Percentiles rank a stretch among this genome's conserved stretches.
Conservation (phyloP, 2,888 invertebrate genomes). For the Amiota communis region DNA sequence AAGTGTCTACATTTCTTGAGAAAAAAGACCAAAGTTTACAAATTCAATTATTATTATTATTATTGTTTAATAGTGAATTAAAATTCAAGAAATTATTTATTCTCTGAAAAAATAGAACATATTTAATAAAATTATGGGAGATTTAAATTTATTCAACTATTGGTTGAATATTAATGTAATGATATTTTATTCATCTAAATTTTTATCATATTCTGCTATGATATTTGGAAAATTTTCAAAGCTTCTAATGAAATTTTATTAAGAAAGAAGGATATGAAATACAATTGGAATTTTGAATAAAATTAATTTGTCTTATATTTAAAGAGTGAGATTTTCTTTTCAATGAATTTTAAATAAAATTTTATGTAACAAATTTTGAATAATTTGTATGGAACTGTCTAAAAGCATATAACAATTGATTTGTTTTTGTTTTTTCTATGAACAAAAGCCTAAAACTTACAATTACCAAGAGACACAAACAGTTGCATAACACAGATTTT, state of each 20-base stretch:
- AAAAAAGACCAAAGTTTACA: too few relatives aligned
- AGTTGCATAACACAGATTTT: slow-evolving; percentile 71
- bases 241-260: background rate
- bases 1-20: too few relatives aligned
- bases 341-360: background rate
- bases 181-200: background rate
- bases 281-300: background rate
- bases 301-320: background rate
- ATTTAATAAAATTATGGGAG: too few relatives aligned
- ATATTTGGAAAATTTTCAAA: background rate
- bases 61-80: too few relatives aligned
- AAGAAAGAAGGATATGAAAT: too few relatives aligned
- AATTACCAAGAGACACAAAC: slow-evolving; percentile 44
- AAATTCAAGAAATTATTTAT: too few relatives aligned
- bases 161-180: too few relatives aligned
- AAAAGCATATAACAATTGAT: too few relatives aligned
- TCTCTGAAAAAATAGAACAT: too few relatives aligned
- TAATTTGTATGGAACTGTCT: background rate
- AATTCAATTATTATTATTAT: too few relatives aligned
- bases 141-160: too few relatives aligned
- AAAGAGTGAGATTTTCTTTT: background rate
- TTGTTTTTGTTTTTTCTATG: too few relatives aligned
- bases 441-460: slow-evolving; percentile 47
- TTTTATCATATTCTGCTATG: background rate
- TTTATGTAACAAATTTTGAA: background rate